Base-by-base conservation (phyloP, 2,797 vertebrate genomes). In the Anas bahamensis region DNA sequence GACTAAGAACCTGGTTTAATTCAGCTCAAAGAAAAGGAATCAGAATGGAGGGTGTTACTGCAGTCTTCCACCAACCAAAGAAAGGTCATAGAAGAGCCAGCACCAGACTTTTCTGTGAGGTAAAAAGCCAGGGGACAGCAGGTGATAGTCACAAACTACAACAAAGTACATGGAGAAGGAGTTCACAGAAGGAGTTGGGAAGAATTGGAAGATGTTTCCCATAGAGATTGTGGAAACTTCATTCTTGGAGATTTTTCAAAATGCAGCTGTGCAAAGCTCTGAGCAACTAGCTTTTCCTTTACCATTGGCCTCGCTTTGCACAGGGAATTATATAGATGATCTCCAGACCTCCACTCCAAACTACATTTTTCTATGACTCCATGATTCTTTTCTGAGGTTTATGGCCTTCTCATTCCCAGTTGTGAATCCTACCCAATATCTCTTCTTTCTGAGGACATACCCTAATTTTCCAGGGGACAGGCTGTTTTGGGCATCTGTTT, bases 141-240 rank as follows among this genome's bases (percentile, higher is more conserved):
- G 12, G 26, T 33, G 64, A 31, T 7, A 23, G 19, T 50, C 17
- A 17, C 22, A 55, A 64, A 65, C 7, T 0, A 1, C n/a, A 65
- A 44, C 17, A 39, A 88, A 81, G 44, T 13, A 72, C 1, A 10
- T 78, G 29, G 42, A 79, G 63, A 82, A 79, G 22, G 8, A 12
- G 3, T 12, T 68, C 35, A 59, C 29, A 72, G 44, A 14, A 2
- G 44, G 11, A 84, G 10, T 0, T 46, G 8, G 29, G 10, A 93
- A 86, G 31, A n/a, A 39, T 6, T 13, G 31, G 15, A 55, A 66
- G 0, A 0, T 5, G 5, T 19, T 88, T 8, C 15, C n/a, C 17
- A 50, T 65, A 46, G 16, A 77, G 53, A 9, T 2, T 75, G 28
- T 19, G 11, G 22, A 66, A 13, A 46, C 9, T 79, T 21, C 15